Evolutionary conservation across 2,113 vertebrate genomes (phyloP).

Genomic region (Danionella cerebrum): DNA sequence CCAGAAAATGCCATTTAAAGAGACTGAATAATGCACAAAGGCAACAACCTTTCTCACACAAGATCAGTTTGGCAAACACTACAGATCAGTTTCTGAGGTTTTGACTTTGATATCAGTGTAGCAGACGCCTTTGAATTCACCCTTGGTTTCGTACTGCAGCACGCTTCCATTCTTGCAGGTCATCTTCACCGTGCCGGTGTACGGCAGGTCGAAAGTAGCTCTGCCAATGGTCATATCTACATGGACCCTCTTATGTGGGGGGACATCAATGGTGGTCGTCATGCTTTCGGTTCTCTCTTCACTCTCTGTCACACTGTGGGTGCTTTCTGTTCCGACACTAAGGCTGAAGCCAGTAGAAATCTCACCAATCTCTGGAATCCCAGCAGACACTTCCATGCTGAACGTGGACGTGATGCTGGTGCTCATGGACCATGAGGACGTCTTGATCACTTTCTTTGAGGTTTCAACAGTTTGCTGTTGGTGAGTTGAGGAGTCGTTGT

Average conservation of each 20-base stretch:
- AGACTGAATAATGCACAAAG: no score
- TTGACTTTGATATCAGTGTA: no score
- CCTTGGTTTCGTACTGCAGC: slow-evolving; percentile 9
- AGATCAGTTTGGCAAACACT: no score
- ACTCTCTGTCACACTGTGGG: not conserved
- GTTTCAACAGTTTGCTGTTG: no score
- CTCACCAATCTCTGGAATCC: slow-evolving; percentile 14
- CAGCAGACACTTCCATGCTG: slow-evolving; percentile 12
- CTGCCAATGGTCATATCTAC: slow-evolving; percentile 26
- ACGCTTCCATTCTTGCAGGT: slow-evolving; percentile 20
- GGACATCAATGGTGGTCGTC: slow-evolving; percentile 11
- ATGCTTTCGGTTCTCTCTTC: not conserved
- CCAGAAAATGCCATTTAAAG: no score
- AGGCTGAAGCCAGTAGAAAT: not conserved
- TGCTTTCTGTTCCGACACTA: not conserved
- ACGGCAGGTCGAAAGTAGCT: slow-evolving; percentile 32
- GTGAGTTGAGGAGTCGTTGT: no score
- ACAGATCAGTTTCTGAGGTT: no score
- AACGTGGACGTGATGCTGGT: not conserved
- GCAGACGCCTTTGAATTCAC: no score
- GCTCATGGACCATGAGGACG: slow-evolving; percentile 29
- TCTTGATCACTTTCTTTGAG: slow-evolving; percentile 12
- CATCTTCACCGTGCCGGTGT: slow-evolving; percentile 32
- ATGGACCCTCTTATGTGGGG: slow-evolving; percentile 12
- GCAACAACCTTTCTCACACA: no score